Evolutionary conservation across 2,888 invertebrate genomes (phyloP).

Genomic region (Notocelia uddmanniana): DNA sequence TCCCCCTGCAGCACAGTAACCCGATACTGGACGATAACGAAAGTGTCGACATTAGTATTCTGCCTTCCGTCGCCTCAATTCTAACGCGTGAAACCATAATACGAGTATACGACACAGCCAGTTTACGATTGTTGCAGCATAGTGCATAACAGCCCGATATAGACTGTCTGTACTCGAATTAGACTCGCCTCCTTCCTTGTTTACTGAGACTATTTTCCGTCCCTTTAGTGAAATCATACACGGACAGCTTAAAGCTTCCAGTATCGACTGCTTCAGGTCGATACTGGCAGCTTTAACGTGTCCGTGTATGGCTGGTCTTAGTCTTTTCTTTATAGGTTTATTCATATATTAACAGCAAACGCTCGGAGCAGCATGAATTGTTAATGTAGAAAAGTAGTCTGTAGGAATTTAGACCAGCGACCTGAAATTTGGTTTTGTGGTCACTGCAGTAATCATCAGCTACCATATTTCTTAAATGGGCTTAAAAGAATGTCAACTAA

Average conservation of each 20-base stretch:
- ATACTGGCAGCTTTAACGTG: no score
- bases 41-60: constrained; percentile 39
- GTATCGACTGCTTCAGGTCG: no score
- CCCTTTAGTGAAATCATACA: no score
- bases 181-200: constrained; percentile 40
- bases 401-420: background rate
- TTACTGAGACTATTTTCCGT: constrained; percentile 4
- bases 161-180: constrained; percentile 32
- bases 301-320: no score
- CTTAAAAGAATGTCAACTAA: background rate
- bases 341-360: background rate
- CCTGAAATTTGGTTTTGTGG: background rate
- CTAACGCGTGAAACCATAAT: constrained; percentile 51
- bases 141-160: constrained; percentile 42
- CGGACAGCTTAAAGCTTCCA: no score
- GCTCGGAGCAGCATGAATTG: background rate
- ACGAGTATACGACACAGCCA: constrained; percentile 46
- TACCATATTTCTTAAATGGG: background rate
- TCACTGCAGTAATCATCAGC: background rate
- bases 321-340: background rate
- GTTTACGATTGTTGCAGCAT: constrained; percentile 53
- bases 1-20: constrained; percentile 17
- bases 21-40: constrained; percentile 24
- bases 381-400: background rate
- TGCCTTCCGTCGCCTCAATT: constrained; percentile 52